Evolutionary conservation across 2,113 vertebrate species (phyloP).

Genomic region (Xenopus laevis): DNA sequence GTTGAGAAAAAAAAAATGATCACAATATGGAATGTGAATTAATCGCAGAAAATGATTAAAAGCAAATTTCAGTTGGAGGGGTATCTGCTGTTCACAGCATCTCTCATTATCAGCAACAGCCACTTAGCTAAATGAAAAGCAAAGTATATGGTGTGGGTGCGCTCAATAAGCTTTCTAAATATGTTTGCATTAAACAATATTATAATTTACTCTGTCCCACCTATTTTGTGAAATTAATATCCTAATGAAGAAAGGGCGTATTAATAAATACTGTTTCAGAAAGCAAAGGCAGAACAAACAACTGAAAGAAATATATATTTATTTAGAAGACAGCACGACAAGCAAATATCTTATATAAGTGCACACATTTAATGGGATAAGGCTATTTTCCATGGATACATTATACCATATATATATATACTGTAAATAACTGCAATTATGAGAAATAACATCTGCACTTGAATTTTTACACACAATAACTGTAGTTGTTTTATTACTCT

Average conservation of each 20-base stretch:
- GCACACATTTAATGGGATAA: no score
- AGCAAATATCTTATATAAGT: no score
- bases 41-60: slow-evolving; percentile 44
- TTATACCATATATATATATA: no score
- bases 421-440: no score
- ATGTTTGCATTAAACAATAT: slow-evolving; percentile 46
- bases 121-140: slow-evolving; percentile 45
- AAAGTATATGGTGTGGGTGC: slow-evolving; percentile 45
- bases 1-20: slow-evolving; percentile 21
- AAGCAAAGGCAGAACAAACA: slow-evolving; percentile 33
- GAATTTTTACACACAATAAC: no score
- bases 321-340: neutral
- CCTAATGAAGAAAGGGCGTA: slow-evolving; percentile 44
- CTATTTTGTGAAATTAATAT: slow-evolving; percentile 45
- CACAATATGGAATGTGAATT: slow-evolving; percentile 39
- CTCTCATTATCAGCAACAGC: slow-evolving; percentile 38
- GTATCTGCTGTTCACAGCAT: slow-evolving; percentile 41
- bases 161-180: slow-evolving; percentile 37
- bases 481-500: no score
- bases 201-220: slow-evolving; percentile 45
- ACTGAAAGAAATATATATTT: slow-evolving; percentile 23
- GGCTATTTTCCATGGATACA: no score
- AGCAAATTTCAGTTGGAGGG: slow-evolving; percentile 41
- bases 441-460: no score
- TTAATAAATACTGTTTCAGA: slow-evolving; percentile 37